phyloP scores from a whole-genome alignment of 2,888 invertebrate species.

The Pristionchus mayeri region DNA sequence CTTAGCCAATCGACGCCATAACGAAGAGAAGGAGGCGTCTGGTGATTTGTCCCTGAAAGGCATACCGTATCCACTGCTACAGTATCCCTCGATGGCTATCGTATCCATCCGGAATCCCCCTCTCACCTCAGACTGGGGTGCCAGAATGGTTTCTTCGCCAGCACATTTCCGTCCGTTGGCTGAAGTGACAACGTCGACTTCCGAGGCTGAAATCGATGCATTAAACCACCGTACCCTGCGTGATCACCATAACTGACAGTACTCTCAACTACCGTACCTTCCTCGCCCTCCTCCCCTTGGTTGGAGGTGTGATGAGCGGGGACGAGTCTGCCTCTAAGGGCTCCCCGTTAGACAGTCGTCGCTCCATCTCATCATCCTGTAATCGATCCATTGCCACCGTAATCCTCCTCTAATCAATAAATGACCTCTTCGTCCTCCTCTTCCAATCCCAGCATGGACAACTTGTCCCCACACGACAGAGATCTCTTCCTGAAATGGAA shows the following conservation, averaged over 20 bases:
- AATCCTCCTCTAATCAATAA: not conserved
- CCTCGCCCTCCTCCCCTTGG: constrained; percentile 32
- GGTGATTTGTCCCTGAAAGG: constrained; percentile 48
- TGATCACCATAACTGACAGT: not conserved
- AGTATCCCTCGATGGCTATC: not conserved
- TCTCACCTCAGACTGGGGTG: constrained; percentile 55
- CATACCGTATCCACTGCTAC: not conserved
- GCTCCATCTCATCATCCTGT: not conserved
- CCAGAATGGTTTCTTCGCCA: constrained; percentile 59
- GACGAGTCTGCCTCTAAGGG: constrained; percentile 46
- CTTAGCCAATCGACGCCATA: constrained; percentile 44
- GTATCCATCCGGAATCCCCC: not conserved
- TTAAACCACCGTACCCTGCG: not conserved
- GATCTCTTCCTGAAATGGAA: constrained; percentile 60
- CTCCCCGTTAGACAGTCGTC: constrained; percentile 28
- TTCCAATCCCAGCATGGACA: constrained; percentile 47
- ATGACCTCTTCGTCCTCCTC: constrained; percentile 46
- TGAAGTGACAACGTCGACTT: constrained; percentile 55
- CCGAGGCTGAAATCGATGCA: constrained; percentile 54
- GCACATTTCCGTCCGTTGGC: constrained; percentile 48
- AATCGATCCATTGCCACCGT: not conserved
- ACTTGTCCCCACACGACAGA: constrained; percentile 54
- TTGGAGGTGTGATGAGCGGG: constrained; percentile 48
- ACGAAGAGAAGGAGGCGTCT: constrained; percentile 42
- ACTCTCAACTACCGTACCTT: not conserved